These are phyloP conservation scores for Lacanobia oleracea DNA, from an alignment of 2,888 invertebrate species.

Conservation along the genomic window DNA sequence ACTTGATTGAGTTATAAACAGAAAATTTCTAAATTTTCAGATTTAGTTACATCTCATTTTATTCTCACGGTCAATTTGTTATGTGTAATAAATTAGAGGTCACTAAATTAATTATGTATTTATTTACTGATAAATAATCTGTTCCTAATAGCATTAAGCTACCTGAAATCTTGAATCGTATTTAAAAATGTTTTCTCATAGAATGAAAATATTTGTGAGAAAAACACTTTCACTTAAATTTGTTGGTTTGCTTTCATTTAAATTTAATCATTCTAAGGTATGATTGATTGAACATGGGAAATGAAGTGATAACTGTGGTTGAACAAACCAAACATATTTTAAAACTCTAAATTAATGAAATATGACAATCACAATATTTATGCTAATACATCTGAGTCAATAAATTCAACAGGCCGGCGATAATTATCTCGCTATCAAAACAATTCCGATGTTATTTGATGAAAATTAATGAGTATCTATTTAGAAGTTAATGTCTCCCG, in stretches of 20 bases:
- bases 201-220: not conserved
- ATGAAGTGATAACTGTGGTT: conserved; percentile 20
- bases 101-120: not conserved
- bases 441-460: conserved; percentile 67
- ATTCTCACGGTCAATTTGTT: conserved; percentile 13
- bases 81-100: conserved; percentile 21
- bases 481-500: conserved; percentile 63
- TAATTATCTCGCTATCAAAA: conserved; percentile 65
- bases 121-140: not conserved
- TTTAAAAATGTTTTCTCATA: not conserved
- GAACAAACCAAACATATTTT: conserved; percentile 27
- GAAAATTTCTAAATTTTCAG: conserved; percentile 44
- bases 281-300: not conserved
- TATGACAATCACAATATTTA: conserved; percentile 45
- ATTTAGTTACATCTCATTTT: conserved; percentile 8
- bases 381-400: conserved; percentile 42
- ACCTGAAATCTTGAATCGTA: not conserved
- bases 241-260: not conserved
- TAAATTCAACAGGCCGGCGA: conserved; percentile 53
- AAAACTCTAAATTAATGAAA: conserved; percentile 36
- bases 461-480: conserved; percentile 65
- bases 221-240: not conserved
- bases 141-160: not conserved
- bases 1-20: conserved; percentile 34
- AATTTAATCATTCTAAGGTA: not conserved